Evolutionary conservation across 2,888 invertebrate species (phyloP), one percentile per base, ranked within the genome.

Genomic region (Epsilonema sp.): DNA sequence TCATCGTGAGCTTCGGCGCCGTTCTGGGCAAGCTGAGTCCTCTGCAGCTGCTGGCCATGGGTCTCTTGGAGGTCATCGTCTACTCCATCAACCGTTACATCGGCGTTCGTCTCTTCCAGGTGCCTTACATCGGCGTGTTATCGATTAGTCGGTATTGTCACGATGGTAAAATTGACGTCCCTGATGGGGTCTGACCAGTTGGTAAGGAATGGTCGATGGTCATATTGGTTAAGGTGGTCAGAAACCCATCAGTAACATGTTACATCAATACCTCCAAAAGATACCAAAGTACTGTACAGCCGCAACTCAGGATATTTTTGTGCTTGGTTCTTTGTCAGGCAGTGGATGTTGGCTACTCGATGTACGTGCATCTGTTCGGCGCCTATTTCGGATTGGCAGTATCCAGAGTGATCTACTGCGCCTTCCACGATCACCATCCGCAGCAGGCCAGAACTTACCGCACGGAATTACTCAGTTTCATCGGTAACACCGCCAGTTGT

Each of bases 331-430:
- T 19, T 20, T n/a, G 67, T 38, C 52, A 90, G 87, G 82, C 79
- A 20, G 75, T 79, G 42, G 92, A 92, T 65, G 78, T 82, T n/a
- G 92, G 92, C 23, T 92, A 84, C 41, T 89, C 90, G 2, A 87
- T 92, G 66, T 82, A 78, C 50, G 83, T 94, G 42, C 94, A 94
- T 64, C 77, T 80, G 0, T 94, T 89, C 63, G 92, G 92, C 2
- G 90, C 92, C 19, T 90, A 90, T 66, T 94, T 89, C 63, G 92
- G 92, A 4, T 71, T 94, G 45, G 82, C 82, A 1, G 80, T 78
- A 5, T 82, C 89, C 54, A 72, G 78, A 53, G 77, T 80, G 39
- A 65, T 72, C 38, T 65, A 65, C 53, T 61, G 62, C 42, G 59
- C 74, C 55, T 67, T 73, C 16, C n/a, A 22, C 3, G 19, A 8